Evolutionary conservation across 2,797 vertebrate genomes (phyloP), one percentile per base, ranked within the genome.

Genomic region (Pseudotriccus pelzelni): DNA sequence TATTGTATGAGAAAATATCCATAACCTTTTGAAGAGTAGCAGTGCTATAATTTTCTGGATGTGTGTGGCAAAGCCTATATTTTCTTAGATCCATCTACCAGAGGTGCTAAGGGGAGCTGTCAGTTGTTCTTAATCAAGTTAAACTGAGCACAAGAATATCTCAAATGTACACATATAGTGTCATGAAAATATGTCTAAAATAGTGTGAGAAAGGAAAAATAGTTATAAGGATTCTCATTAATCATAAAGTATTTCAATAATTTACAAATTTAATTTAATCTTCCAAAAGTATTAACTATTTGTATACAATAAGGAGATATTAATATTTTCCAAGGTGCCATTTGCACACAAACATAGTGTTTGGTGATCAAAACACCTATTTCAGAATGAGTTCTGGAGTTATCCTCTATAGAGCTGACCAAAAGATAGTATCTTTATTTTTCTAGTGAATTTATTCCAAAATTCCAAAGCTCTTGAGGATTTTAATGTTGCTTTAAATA

Each of bases 71-170:
- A 77, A 92, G 60, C 14, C 52, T 77, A 0, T 53, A 75, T 90
- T 87, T 94, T 84, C 49, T 59, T 64, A 74, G 49, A 47, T 74
- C 19, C 34, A 37, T 60, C 60, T 87, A 60, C 28, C 19, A 72
- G 56, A 47, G 36, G 43, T 87, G n/a, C 23, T 80, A 72, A 84
- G 34, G 49, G 27, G 41, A 90, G 21, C 41, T 95, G 63, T 92
- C 77, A 77, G 41, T 21, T 85, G 23, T 63, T 87, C 80, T 75
- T 87, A 90, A 85, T 82, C 53, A 69, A 89, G 75, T 18, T 78
- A 74, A 84, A 84, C 34, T 30, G 37, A 44, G 69, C 52, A 37
- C 17, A 84, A 43, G 36, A 63, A 11, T 39, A 32, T 66, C 15
- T 89, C 63, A 70, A 43, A 25, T 53, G 39, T 12, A 58, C 2